A percentile compares a stretch with the other conserved stretches of the same genome.
Conservation (phyloP, 1,140 invertebrate species). For the Musca domestica region DNA sequence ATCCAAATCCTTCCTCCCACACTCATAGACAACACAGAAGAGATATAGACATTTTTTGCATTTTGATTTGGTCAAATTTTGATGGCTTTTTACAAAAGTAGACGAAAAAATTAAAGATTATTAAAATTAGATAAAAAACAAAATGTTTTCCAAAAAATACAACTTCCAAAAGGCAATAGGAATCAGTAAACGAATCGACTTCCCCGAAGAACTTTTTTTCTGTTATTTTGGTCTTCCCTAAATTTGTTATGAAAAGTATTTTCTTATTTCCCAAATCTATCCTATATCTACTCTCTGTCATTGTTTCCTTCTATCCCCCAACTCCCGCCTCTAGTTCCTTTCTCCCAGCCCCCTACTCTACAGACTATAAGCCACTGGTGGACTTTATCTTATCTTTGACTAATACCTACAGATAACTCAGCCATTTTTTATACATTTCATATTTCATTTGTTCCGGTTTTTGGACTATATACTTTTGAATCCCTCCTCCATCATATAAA, state of each 20-base stretch:
- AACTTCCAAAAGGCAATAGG: too few species aligned
- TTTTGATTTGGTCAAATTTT: background rate
- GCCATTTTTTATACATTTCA: constrained; percentile 6
- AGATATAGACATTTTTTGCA: constrained; percentile 6
- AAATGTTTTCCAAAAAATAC: too few species aligned
- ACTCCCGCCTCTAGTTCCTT: background rate
- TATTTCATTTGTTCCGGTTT: background rate
- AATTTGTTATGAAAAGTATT: too few species aligned
- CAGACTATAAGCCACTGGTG: constrained; percentile 29
- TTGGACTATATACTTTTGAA: background rate
- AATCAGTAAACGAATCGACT: too few species aligned
- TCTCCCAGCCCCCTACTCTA: constrained; percentile 11
- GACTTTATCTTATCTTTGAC: constrained; percentile 11
- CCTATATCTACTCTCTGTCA: background rate
- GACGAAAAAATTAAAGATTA: too few species aligned
- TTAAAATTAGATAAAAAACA: too few species aligned
- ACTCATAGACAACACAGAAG: background rate
- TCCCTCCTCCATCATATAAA: background rate
- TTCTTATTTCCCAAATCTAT: too few species aligned
- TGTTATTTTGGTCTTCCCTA: background rate
- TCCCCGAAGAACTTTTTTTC: background rate
- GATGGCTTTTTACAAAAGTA: background rate
- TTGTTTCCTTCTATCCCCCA: background rate
- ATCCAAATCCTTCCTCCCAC: background rate
- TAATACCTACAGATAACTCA: background rate